These are phyloP conservation scores for Leptosomus discolor DNA, from an alignment of 2,113 vertebrate species.

Conservation along the genomic window DNA sequence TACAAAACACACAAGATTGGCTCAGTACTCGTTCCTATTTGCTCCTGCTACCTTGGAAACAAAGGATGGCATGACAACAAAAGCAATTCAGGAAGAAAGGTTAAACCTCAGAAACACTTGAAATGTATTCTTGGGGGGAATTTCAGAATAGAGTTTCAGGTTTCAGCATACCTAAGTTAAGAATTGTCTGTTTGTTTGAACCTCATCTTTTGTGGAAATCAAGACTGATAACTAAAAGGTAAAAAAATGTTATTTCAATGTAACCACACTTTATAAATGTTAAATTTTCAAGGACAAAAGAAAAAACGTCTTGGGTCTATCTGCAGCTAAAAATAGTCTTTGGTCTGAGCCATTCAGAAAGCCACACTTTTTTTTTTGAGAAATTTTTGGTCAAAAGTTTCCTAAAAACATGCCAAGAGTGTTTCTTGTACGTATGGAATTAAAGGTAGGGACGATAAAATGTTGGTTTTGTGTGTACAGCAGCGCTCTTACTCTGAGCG, in stretches of 20 bases:
- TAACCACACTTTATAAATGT: not conserved
- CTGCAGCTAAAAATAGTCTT: not conserved
- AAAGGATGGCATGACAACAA: constrained; percentile 61
- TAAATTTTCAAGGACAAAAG: not conserved
- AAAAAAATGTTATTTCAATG: not conserved
- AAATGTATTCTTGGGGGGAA: not conserved
- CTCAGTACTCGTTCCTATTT: not conserved
- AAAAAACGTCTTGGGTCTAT: not conserved
- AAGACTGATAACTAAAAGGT: not conserved
- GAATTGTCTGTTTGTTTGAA: not conserved
- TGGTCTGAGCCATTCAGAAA: not conserved
- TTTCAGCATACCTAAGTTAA: not conserved
- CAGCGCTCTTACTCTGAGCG: not conserved
- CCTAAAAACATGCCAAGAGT: not conserved
- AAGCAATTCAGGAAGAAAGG: constrained; percentile 23
- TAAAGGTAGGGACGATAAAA: not conserved
- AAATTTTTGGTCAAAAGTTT: not conserved
- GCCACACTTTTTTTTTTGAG: not conserved
- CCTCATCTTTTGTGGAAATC: not conserved
- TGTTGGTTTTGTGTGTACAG: not conserved
- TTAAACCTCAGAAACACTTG: not conserved
- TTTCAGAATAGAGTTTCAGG: not conserved
- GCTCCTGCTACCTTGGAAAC: constrained; percentile 59
- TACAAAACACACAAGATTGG: not conserved
- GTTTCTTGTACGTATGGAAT: not conserved